Evolutionary conservation across 2,888 invertebrate species (phyloP).

Genomic region (Leucophenga montana): DNA sequence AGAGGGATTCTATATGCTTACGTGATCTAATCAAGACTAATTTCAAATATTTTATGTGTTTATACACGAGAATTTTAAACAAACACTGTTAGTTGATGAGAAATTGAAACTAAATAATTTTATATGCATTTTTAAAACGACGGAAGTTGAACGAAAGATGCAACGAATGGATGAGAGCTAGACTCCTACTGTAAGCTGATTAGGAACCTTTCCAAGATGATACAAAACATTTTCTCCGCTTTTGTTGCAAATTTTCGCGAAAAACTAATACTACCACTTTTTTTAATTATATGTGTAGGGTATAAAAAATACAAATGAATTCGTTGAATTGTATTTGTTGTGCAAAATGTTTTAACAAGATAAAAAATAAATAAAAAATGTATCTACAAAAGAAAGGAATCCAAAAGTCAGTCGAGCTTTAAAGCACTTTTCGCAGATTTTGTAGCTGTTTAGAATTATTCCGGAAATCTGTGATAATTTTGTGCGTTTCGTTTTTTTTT

Average conservation of each 20-base stretch:
- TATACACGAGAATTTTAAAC: too few relatives aligned
- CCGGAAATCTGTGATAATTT: conserved; percentile 34
- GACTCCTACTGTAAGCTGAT: too few relatives aligned
- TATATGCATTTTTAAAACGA: too few relatives aligned
- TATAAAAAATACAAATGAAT: neutral
- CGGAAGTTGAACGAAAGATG: too few relatives aligned
- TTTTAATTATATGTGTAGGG: neutral
- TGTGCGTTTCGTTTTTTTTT: neutral
- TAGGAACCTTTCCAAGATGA: too few relatives aligned
- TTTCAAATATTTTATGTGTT: too few relatives aligned
- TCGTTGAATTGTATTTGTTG: neutral
- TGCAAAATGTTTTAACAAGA: neutral
- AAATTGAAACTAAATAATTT: too few relatives aligned
- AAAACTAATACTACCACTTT: too few relatives aligned
- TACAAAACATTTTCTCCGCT: neutral
- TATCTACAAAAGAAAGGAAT: conserved; percentile 27
- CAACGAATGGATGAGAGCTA: too few relatives aligned
- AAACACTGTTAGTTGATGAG: too few relatives aligned
- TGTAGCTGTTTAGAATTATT: conserved; percentile 29
- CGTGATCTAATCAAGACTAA: too few relatives aligned
- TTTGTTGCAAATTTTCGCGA: neutral
- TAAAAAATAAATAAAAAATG: conserved; percentile 28
- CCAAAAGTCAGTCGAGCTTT: conserved; percentile 24
- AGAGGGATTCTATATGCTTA: too few relatives aligned
- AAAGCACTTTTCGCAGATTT: neutral